Conservation (phyloP, 2,797 vertebrate genomes). For the Sebastes nivosus region DNA sequence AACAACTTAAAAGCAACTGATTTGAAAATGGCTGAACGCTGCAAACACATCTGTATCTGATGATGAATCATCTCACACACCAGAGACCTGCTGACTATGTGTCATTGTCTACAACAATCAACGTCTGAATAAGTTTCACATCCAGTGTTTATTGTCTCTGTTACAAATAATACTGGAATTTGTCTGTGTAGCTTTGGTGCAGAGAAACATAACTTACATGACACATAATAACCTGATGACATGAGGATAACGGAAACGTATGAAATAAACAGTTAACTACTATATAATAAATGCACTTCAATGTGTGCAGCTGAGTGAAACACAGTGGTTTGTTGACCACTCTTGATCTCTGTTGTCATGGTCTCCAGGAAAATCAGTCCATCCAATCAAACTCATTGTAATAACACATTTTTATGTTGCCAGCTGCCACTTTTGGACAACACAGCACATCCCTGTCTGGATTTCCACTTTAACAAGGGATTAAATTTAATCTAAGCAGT, state of each 20-base stretch:
- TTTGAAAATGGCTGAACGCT: background rate
- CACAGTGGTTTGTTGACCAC: background rate
- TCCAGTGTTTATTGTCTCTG: background rate
- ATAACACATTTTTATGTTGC: too few relatives aligned
- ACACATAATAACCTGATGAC: background rate
- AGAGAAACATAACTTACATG: background rate
- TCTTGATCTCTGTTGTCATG: background rate
- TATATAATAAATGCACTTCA: background rate
- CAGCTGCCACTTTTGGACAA: background rate
- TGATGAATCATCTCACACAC: conserved; percentile 22
- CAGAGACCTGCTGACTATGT: background rate
- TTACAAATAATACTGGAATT: background rate
- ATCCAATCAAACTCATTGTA: background rate
- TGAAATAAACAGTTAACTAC: too few relatives aligned
- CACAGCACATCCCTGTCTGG: too few relatives aligned
- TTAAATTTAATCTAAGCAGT: background rate
- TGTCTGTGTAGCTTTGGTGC: background rate
- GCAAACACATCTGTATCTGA: background rate
- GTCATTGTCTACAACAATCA: background rate
- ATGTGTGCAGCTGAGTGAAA: background rate
- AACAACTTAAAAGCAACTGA: conserved; percentile 15
- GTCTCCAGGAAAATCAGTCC: background rate
- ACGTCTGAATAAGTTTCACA: background rate
- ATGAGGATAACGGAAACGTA: background rate
- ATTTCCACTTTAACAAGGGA: background rate